These are phyloP conservation scores for Harpalus rubripes DNA, from an alignment of 2,888 invertebrate genomes.

Conservation along the genomic window DNA sequence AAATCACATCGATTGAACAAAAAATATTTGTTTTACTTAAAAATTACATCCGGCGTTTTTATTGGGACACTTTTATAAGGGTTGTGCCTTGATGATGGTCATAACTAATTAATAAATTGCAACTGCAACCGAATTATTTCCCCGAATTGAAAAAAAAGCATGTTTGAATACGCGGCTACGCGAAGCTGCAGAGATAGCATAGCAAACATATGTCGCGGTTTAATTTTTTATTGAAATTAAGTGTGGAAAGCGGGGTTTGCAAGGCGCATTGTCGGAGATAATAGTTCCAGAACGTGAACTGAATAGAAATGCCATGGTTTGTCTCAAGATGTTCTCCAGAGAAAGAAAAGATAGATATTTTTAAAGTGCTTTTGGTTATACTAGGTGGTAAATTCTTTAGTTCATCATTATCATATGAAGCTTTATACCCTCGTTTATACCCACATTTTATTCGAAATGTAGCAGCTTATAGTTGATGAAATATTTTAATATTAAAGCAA, in stretches of 20 bases:
- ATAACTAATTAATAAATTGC: no score
- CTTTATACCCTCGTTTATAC: no score
- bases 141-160: background rate
- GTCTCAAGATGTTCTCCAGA: constrained; percentile 19
- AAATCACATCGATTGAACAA: no score
- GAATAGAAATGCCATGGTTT: constrained; percentile 13
- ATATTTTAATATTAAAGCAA: no score
- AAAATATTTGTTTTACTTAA: no score
- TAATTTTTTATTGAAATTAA: constrained; percentile 42
- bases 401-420: no score
- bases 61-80: no score
- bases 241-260: constrained; percentile 13
- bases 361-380: background rate
- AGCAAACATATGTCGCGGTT: background rate
- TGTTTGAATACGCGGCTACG: constrained; percentile 5
- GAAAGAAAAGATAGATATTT: background rate
- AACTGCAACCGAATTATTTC: background rate
- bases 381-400: no score
- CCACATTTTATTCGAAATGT: no score
- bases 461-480: no score
- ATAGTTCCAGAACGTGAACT: constrained; percentile 23
- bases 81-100: no score
- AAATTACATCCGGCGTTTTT: no score
- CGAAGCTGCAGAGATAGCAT: background rate
- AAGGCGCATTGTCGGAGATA: constrained; percentile 21